phyloP scores from a whole-genome alignment of 2,888 invertebrate genomes.

The Lampropteryx suffumata region DNA sequence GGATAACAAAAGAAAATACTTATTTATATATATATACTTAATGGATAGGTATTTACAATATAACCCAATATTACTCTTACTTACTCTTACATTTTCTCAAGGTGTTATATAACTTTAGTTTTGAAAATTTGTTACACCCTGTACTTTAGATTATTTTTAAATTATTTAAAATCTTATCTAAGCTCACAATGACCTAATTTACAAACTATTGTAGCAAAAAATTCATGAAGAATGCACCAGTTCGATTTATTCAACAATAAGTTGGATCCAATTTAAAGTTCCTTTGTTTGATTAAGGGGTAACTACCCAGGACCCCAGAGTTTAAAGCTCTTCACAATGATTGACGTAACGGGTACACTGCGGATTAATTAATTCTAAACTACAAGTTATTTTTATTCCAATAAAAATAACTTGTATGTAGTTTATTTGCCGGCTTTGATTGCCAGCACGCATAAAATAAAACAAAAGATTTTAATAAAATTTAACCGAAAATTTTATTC shows the following conservation, averaged over 20 bases:
- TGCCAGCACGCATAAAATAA: not conserved
- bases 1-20: too few species aligned
- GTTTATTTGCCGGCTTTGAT: not conserved
- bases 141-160: too few species aligned
- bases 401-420: conserved; percentile 6
- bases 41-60: too few species aligned
- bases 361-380: conserved; percentile 16
- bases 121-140: too few species aligned
- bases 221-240: conserved; percentile 54
- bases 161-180: conserved; percentile 18
- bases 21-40: too few species aligned
- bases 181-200: conserved; percentile 29
- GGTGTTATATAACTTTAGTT: too few species aligned
- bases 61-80: too few species aligned
- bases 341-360: conserved; percentile 26
- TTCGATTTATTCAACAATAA: conserved; percentile 52
- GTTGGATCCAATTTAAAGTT: conserved; percentile 57
- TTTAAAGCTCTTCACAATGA: conserved; percentile 28
- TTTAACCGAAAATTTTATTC: not conserved
- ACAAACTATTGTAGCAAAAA: conserved; percentile 18
- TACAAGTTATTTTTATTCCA: not conserved
- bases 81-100: too few species aligned
- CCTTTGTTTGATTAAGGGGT: conserved; percentile 51
- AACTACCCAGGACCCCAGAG: conserved; percentile 27
- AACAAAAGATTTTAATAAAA: not conserved